Evolutionary conservation across 2,888 invertebrate species (phyloP).

Genomic region (Cybosia mesomella): DNA sequence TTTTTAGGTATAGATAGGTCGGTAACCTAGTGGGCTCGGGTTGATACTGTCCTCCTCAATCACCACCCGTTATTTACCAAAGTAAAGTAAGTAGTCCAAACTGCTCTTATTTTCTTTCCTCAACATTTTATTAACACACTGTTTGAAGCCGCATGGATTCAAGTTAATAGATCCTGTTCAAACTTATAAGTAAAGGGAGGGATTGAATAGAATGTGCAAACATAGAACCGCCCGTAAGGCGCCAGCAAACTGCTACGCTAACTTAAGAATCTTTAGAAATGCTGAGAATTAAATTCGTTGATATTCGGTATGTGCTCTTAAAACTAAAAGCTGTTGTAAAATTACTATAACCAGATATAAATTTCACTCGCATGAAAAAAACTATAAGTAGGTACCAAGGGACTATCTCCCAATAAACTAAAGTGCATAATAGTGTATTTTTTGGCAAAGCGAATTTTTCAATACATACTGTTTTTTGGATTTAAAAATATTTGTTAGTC

Average conservation of each 20-base stretch:
- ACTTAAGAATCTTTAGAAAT: conserved; percentile 15
- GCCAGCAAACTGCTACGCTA: conserved; percentile 48
- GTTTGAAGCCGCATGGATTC: conserved; percentile 26
- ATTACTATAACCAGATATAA: no score
- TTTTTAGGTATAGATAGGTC: no score
- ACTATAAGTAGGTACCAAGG: no score
- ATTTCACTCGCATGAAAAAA: no score
- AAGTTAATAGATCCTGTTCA: conserved; percentile 56
- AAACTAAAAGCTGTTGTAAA: conserved; percentile 1
- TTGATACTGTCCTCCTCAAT: neutral
- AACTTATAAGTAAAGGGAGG: conserved; percentile 53
- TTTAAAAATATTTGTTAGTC: no score
- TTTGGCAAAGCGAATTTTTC: no score
- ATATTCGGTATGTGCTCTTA: neutral
- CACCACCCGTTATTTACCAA: neutral
- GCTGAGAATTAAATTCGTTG: conserved; percentile 17
- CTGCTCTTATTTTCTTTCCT: neutral
- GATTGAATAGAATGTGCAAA: conserved; percentile 67
- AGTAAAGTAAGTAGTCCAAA: neutral
- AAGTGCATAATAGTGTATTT: no score
- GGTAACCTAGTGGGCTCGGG: neutral
- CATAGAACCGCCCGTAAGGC: conserved; percentile 63
- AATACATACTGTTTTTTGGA: no score
- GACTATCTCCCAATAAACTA: no score
- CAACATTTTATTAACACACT: conserved; percentile 3